Conservation (phyloP, 2,113 vertebrate species). For the Paraplagusia blochii region DNA sequence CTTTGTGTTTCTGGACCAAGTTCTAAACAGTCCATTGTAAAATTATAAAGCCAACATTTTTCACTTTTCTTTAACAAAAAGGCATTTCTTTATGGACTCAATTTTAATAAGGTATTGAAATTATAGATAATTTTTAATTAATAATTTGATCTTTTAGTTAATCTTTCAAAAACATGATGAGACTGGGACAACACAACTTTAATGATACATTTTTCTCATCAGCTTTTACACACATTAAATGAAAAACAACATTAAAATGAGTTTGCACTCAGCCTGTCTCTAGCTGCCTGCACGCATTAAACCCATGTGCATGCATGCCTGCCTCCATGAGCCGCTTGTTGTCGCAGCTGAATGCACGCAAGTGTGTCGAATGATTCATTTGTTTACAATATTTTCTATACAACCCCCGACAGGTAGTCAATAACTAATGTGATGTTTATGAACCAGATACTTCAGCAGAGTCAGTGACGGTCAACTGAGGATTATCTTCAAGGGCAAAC, state of each 20-base stretch:
- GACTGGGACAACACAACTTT: conserved; percentile 18
- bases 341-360: background rate
- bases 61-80: too few species aligned
- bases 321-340: conserved; percentile 8
- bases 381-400: conserved; percentile 2
- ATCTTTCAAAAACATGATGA: background rate
- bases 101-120: too few species aligned
- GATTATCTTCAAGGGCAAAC: conserved; percentile 16
- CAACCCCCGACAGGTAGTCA: conserved; percentile 15
- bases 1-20: background rate
- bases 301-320: conserved; percentile 1
- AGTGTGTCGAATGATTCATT: conserved; percentile 3
- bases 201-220: too few species aligned
- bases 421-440: conserved; percentile 6
- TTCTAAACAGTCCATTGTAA: background rate
- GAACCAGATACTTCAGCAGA: conserved; percentile 14
- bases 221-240: background rate
- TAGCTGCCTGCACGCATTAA: background rate
- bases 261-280: background rate
- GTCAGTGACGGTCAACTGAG: conserved; percentile 25
- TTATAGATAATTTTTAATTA: too few species aligned
- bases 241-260: background rate
- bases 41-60: too few species aligned
- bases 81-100: too few species aligned
- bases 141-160: too few species aligned